Percentiles rank a stretch among this genome's conserved stretches.
Evolutionary conservation across 2,888 invertebrate species (phyloP).

Genomic region (Electrophaes corylata): DNA sequence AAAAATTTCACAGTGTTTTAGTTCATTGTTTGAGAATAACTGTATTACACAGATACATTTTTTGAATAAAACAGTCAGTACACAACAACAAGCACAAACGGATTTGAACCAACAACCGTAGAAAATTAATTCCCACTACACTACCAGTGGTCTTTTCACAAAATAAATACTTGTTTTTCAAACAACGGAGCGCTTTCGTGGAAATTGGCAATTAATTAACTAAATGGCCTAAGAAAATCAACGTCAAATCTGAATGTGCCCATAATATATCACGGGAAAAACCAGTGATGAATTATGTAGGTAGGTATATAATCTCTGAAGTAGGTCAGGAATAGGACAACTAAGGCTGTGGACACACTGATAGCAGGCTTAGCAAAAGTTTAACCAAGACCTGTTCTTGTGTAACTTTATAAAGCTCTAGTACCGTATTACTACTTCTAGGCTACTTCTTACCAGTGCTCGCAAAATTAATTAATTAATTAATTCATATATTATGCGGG

Average conservation of each 20-base stretch:
- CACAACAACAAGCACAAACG: no score
- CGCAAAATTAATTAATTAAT: no score
- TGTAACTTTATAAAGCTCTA: neutral
- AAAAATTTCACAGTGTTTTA: no score
- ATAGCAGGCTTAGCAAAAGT: neutral
- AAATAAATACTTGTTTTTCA: neutral
- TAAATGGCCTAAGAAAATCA: conserved; percentile 36
- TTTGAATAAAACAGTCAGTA: no score
- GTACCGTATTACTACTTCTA: no score
- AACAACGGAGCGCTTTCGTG: conserved; percentile 3
- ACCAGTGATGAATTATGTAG: conserved; percentile 40
- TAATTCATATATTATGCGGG: no score
- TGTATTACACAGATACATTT: no score
- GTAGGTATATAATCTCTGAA: conserved; percentile 16
- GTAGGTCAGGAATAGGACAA: conserved; percentile 29
- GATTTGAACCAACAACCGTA: no score
- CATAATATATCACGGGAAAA: conserved; percentile 37
- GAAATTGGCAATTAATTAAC: conserved; percentile 36
- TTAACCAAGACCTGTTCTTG: neutral
- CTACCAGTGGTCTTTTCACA: neutral
- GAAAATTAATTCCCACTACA: no score
- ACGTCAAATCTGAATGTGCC: conserved; percentile 32
- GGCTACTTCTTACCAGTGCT: no score
- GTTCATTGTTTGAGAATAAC: no score
- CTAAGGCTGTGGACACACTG: conserved; percentile 8